These are phyloP conservation scores for Diogma glabrata DNA, from an alignment of 2,888 invertebrate genomes.

Conservation along the genomic window DNA sequence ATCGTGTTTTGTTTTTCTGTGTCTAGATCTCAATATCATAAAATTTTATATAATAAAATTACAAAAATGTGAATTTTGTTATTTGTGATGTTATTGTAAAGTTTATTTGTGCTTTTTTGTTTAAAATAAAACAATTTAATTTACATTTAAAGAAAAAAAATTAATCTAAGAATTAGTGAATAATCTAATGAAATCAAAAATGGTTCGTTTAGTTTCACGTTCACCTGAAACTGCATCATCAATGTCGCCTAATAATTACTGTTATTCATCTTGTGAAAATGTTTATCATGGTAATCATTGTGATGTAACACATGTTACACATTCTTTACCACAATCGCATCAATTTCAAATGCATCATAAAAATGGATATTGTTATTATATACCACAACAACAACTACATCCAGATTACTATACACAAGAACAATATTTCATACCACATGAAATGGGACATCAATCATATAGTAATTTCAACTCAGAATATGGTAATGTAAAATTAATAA, in stretches of 20 bases:
- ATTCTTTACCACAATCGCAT: background rate
- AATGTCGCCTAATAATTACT: slow-evolving; percentile 23
- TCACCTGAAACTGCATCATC: slow-evolving; percentile 22
- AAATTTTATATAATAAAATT: no score
- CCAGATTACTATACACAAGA: slow-evolving; percentile 35
- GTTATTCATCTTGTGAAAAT: background rate
- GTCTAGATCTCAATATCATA: no score
- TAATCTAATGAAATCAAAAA: slow-evolving; percentile 19
- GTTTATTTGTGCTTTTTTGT: no score
- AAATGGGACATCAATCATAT: slow-evolving; percentile 40
- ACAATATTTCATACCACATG: slow-evolving; percentile 35
- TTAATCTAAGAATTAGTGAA: background rate
- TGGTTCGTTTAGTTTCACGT: slow-evolving; percentile 35
- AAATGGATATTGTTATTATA: slow-evolving; percentile 26
- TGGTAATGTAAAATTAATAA: no score
- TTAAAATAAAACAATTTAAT: background rate
- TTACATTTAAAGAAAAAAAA: background rate
- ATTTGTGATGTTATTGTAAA: no score
- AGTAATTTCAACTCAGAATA: slow-evolving; percentile 63
- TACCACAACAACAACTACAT: slow-evolving; percentile 31
- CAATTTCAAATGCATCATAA: slow-evolving; percentile 12
- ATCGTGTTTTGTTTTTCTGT: no score
- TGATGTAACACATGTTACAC: slow-evolving; percentile 17
- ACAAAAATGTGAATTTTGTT: no score
- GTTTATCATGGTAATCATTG: slow-evolving; percentile 17